Evolutionary conservation across 2,797 vertebrate species (phyloP), one percentile per base, ranked within the genome.

Genomic region (Danio albolineatus): DNA sequence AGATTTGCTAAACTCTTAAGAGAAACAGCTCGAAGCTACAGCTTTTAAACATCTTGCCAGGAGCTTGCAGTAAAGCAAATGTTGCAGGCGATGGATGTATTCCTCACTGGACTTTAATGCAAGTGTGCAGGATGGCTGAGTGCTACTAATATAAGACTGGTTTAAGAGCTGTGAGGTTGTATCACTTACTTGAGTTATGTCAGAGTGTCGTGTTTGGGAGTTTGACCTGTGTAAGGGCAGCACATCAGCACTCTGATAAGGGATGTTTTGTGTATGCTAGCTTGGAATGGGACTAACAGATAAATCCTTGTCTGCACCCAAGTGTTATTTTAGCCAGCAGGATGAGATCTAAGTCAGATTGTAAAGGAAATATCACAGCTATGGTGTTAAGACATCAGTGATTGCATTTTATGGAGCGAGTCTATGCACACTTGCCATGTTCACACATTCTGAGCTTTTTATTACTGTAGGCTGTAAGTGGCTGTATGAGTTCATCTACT

Each of bases 1-100:
- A 75, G 44, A 69, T 76, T 76, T 62, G 83, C 80, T 66, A 79
- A 76, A 79, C 72, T 74, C 70, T 75, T 59, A n/a, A 81, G 69
- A 73, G 69, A 21, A 59, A 54, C 46, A 28, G 61, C 54, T 69
- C 13, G 4, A 57, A 48, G 62, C 62, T 62, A 19, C 12, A 21
- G 9, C 77, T 61, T 83, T 79, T 54, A 39, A 62, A 54, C 49
- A 21, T 62, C 17, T 28, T 76, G 13, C 21, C 64, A 69, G 36
- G 53, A 75, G 81, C 39, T 79, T 0, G 28, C 53, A 16, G 46
- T 70, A 39, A 70, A 62, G 51, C n/a, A 66, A 80, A 71, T 71
- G 39, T 54, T 64, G 10, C 19, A 62, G 17, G 17, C 2, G 6
- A 71, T 57, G 17, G 38, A 59, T 62, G 60, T 49, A 28, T 6